phyloP scores from a whole-genome alignment of 2,888 invertebrate genomes.

The Megastigmus dorsalis region DNA sequence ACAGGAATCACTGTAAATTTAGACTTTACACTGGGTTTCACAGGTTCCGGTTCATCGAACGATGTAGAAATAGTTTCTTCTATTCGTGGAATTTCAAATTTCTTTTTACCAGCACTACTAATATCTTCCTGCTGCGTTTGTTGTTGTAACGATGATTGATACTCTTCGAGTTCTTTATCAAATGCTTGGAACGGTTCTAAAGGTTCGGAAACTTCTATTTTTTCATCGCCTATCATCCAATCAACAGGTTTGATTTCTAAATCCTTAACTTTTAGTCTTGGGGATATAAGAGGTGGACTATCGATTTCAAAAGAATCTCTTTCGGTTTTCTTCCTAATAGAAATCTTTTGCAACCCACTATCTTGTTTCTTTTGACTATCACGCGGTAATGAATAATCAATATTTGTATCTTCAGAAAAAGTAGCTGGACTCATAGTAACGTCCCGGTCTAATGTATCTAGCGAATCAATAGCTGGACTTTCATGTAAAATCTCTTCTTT shows the following conservation, averaged over 20 bases:
- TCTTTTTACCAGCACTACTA: background rate
- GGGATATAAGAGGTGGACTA: slow-evolving; percentile 68
- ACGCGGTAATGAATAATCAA: slow-evolving; percentile 62
- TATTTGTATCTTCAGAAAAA: slow-evolving; percentile 65
- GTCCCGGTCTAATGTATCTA: slow-evolving; percentile 67
- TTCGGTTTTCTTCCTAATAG: slow-evolving; percentile 51
- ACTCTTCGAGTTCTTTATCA: slow-evolving; percentile 70
- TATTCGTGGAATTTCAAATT: slow-evolving; percentile 43
- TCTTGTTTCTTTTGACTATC: slow-evolving; percentile 53
- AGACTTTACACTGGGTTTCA: slow-evolving; percentile 39
- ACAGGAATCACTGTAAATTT: slow-evolving; percentile 68
- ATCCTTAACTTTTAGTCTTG: slow-evolving; percentile 65
- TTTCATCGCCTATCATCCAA: slow-evolving; percentile 73
- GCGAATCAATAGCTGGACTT: slow-evolving; percentile 65
- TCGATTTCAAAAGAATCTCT: slow-evolving; percentile 68
- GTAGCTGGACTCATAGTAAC: slow-evolving; percentile 65
- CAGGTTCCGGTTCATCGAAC: slow-evolving; percentile 26
- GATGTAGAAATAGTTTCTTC: slow-evolving; percentile 38
- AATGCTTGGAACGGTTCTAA: slow-evolving; percentile 70
- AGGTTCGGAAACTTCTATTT: slow-evolving; percentile 70
- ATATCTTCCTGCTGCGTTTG: slow-evolving; percentile 52
- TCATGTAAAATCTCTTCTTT: slow-evolving; percentile 61
- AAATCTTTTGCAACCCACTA: slow-evolving; percentile 47
- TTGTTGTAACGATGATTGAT: slow-evolving; percentile 62
- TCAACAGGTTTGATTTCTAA: slow-evolving; percentile 69